Conservation (phyloP, 2,113 vertebrate genomes). For the Ammodytes marinus region DNA sequence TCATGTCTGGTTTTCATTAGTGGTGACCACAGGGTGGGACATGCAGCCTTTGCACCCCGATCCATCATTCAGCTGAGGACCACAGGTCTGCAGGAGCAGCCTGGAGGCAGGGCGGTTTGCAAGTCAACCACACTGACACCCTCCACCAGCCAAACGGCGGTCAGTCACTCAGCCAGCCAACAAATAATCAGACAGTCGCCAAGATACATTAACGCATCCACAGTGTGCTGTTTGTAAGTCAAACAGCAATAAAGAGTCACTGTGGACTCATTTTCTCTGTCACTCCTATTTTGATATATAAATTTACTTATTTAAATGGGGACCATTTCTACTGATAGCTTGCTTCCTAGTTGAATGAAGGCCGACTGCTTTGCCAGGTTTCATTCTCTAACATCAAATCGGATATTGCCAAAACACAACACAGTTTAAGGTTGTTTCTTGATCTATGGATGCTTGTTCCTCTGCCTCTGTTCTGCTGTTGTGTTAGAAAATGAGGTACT, state of each 20-base stretch:
- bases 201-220: constrained; percentile 55
- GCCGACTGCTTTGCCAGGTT: constrained; percentile 15
- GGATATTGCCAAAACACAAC: constrained; percentile 23
- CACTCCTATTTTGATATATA: constrained; percentile 56
- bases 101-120: constrained; percentile 56
- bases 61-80: constrained; percentile 55
- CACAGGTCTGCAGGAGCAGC: constrained; percentile 59
- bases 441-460: background rate
- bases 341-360: constrained; percentile 43
- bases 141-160: constrained; percentile 45
- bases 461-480: background rate
- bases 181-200: constrained; percentile 49
- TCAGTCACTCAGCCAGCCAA: constrained; percentile 56
- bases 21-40: constrained; percentile 44
- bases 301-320: constrained; percentile 51
- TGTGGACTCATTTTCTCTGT: constrained; percentile 41
- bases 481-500: constrained; percentile 18
- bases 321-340: constrained; percentile 50
- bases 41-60: constrained; percentile 44
- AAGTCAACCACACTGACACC: constrained; percentile 63
- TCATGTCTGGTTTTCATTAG: constrained; percentile 65
- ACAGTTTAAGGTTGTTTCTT: constrained; percentile 22
- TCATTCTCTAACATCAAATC: constrained; percentile 3
- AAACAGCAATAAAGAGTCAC: constrained; percentile 52
- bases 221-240: constrained; percentile 47